phyloP scores from a whole-genome alignment of 2,797 vertebrate genomes.

The Potorous gilbertii region DNA sequence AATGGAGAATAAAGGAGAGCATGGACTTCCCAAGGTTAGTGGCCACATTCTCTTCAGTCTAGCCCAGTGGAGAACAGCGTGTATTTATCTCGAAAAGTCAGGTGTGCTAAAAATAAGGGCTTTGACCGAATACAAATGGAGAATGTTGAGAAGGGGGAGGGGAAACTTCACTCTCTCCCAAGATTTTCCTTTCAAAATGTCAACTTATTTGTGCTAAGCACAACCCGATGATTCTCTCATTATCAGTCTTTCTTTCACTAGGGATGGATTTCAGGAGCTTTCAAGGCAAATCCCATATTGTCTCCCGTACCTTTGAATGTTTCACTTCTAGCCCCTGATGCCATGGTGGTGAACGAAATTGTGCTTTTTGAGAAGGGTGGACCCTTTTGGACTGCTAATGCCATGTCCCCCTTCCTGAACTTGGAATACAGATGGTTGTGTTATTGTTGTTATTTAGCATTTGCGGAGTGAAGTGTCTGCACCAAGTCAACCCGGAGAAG shows the following conservation, averaged over 20 bases:
- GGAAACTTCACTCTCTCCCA: background rate
- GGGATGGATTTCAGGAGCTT: background rate
- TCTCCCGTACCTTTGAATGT: background rate
- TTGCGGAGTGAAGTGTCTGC: conserved; percentile 44
- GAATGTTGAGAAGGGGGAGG: background rate
- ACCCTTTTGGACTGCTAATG: conserved; percentile 43
- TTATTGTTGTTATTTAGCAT: conserved; percentile 69
- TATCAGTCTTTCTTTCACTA: background rate
- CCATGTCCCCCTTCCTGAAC: conserved; percentile 55
- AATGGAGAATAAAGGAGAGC: background rate
- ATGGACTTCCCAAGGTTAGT: background rate
- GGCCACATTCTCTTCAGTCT: background rate
- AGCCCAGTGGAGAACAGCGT: background rate
- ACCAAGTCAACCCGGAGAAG: conserved; percentile 36
- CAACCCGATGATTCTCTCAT: background rate
- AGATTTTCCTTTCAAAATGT: conserved; percentile 4
- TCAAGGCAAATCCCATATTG: background rate
- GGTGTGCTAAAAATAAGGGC: background rate
- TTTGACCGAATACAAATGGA: background rate
- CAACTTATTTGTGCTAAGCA: background rate
- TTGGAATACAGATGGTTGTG: conserved; percentile 59
- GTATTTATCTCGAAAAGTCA: background rate
- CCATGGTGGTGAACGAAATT: background rate
- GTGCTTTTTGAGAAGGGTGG: conserved; percentile 8
- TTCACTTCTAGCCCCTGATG: background rate